Evolutionary conservation across 2,113 vertebrate species (phyloP).

Genomic region (Benitochromis conjunctus): DNA sequence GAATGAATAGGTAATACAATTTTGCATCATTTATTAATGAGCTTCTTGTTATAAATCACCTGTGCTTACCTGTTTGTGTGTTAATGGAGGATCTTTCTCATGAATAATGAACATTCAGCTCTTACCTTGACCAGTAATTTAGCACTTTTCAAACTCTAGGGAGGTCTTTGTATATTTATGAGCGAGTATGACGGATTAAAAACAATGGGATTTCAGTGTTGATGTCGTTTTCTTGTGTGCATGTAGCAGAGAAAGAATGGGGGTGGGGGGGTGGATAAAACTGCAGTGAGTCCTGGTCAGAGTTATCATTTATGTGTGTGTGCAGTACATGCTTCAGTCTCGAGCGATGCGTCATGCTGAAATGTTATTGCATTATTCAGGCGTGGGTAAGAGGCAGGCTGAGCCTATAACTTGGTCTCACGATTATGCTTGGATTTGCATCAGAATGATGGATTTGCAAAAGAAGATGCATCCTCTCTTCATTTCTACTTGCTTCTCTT

Average conservation of each 20-base stretch:
- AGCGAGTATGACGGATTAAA: background rate
- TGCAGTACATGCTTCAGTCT: background rate
- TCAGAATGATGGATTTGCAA: slow-evolving; percentile 29
- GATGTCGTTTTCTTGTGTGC: background rate
- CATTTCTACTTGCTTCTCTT: background rate
- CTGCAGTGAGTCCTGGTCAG: background rate
- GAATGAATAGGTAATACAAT: slow-evolving; percentile 45
- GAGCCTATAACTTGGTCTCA: background rate
- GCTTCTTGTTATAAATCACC: slow-evolving; percentile 41
- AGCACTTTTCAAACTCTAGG: slow-evolving; percentile 3
- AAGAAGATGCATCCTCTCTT: background rate
- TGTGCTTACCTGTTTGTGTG: background rate
- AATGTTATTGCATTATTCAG: slow-evolving; percentile 26
- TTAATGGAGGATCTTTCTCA: slow-evolving; percentile 2
- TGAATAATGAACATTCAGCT: slow-evolving; percentile 57
- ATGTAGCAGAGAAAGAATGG: background rate
- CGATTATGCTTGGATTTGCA: slow-evolving; percentile 17
- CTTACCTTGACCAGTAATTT: slow-evolving; percentile 15
- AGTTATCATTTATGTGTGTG: background rate
- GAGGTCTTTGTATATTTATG: background rate
- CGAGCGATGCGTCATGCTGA: background rate
- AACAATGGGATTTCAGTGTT: background rate
- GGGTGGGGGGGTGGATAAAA: background rate
- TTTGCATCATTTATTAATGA: slow-evolving; percentile 49
- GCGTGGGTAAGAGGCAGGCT: background rate